phyloP scores from a whole-genome alignment of 2,797 vertebrate species.

The Sebastes itinus region DNA sequence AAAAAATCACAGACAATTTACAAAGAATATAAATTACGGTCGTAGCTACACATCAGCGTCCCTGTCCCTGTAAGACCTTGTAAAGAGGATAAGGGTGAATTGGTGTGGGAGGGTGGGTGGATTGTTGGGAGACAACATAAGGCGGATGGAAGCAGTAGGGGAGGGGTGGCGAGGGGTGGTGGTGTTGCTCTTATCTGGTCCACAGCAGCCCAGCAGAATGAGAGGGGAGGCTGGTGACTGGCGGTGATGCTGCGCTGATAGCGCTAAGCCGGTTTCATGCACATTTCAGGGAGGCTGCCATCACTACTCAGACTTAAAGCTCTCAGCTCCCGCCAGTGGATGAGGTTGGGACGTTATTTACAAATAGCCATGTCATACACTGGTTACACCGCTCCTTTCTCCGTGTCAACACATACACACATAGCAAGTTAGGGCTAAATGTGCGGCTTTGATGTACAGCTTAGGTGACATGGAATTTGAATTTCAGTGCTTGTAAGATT shows the following conservation, averaged over 20 bases:
- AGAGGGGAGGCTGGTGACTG: constrained; percentile 80
- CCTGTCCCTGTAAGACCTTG: constrained; percentile 75
- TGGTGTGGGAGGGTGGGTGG: constrained; percentile 62
- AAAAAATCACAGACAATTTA: constrained; percentile 83
- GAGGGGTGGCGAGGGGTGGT: constrained; percentile 52
- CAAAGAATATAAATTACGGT: constrained; percentile 84
- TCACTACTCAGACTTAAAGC: constrained; percentile 71
- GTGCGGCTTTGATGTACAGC: constrained; percentile 68
- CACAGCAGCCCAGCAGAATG: constrained; percentile 76
- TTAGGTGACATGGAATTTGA: constrained; percentile 68
- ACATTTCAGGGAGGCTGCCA: constrained; percentile 76
- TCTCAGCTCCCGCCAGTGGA: constrained; percentile 61
- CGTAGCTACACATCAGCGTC: constrained; percentile 71
- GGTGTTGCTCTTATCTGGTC: constrained; percentile 79
- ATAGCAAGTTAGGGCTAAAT: constrained; percentile 41
- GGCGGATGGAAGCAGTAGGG: constrained; percentile 58
- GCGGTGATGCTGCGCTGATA: constrained; percentile 79
- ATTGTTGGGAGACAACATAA: constrained; percentile 61
- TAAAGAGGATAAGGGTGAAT: constrained; percentile 75
- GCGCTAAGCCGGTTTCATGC: constrained; percentile 78
- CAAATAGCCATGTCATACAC: constrained; percentile 72
- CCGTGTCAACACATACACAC: constrained; percentile 56
- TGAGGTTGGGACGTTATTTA: constrained; percentile 68
- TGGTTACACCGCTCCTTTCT: constrained; percentile 54
- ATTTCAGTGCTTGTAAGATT: constrained; percentile 61